Evolutionary conservation across 1,140 invertebrate species (phyloP).

Genomic region (Drosophila nigromelanica): DNA sequence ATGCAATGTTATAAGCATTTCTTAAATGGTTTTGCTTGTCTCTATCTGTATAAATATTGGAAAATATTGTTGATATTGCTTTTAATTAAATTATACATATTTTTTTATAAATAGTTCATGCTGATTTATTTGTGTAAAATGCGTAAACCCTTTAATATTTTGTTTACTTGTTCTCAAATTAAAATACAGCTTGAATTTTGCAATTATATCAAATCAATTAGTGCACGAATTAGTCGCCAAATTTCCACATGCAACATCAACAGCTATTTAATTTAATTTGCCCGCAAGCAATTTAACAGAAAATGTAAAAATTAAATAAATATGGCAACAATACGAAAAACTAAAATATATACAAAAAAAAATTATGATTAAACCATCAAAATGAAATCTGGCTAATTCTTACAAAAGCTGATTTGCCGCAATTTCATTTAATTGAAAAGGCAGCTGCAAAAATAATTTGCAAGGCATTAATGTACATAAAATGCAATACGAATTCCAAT

Average conservation of each 20-base stretch:
- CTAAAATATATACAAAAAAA: not conserved
- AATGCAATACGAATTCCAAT: conserved; percentile 54
- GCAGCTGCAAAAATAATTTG: conserved; percentile 60
- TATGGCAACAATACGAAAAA: not conserved
- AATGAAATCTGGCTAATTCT: conserved; percentile 66
- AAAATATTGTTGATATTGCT: not conserved
- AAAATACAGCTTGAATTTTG: not conserved
- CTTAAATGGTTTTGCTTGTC: too few species aligned
- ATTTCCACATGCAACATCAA: conserved; percentile 7
- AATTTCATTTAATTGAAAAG: conserved; percentile 60
- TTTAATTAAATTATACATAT: not conserved
- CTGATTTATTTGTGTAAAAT: not conserved
- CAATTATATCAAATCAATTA: conserved; percentile 30
- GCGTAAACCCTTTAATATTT: not conserved
- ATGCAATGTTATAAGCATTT: too few species aligned
- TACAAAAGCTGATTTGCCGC: conserved; percentile 65
- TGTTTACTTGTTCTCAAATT: not conserved
- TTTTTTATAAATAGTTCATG: not conserved
- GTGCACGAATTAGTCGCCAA: conserved; percentile 27
- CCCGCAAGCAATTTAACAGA: conserved; percentile 27
- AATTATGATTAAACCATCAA: conserved; percentile 17
- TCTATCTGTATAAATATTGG: not conserved
- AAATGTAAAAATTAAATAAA: conserved; percentile 15
- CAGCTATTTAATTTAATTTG: conserved; percentile 36
- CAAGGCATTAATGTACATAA: conserved; percentile 50